Evolutionary conservation across 1,140 invertebrate genomes (phyloP).

Genomic region (Galendromus occidentalis): DNA sequence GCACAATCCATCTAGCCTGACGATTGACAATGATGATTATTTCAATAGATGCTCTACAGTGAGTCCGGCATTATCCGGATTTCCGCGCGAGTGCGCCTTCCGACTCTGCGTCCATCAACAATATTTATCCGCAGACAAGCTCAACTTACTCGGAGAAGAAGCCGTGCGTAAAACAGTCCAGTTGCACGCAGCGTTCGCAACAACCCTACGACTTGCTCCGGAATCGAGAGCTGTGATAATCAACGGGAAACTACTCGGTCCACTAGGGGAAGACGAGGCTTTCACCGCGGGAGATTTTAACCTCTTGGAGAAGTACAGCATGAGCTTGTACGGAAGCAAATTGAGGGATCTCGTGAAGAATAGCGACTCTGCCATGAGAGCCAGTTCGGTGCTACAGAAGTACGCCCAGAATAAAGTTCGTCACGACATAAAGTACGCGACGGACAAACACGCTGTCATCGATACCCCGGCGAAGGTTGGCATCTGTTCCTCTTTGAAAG

Average conservation of each 20-base stretch:
- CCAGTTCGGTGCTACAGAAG: constrained; percentile 28
- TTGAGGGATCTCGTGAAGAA: constrained; percentile 40
- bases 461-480: not conserved
- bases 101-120: too few species aligned
- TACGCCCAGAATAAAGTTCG: constrained; percentile 26
- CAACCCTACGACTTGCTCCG: constrained; percentile 30
- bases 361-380: constrained; percentile 35
- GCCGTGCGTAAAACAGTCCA: constrained; percentile 9
- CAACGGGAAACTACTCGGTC: constrained; percentile 72
- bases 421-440: constrained; percentile 25
- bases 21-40: too few species aligned
- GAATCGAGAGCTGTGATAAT: constrained; percentile 49
- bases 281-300: constrained; percentile 80
- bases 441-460: not conserved
- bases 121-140: constrained; percentile 6
- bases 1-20: too few species aligned
- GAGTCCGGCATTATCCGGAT: too few species aligned
- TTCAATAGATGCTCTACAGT: too few species aligned
- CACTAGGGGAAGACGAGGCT: constrained; percentile 47
- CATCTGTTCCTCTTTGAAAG: not conserved
- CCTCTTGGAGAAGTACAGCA: constrained; percentile 59
- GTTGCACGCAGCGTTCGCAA: constrained; percentile 32
- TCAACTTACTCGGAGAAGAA: not conserved
- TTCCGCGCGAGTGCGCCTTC: too few species aligned
- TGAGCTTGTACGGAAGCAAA: constrained; percentile 54